These are phyloP conservation scores for Pitangus sulphuratus DNA, from an alignment of 2,797 vertebrate genomes.

Conservation along the genomic window DNA sequence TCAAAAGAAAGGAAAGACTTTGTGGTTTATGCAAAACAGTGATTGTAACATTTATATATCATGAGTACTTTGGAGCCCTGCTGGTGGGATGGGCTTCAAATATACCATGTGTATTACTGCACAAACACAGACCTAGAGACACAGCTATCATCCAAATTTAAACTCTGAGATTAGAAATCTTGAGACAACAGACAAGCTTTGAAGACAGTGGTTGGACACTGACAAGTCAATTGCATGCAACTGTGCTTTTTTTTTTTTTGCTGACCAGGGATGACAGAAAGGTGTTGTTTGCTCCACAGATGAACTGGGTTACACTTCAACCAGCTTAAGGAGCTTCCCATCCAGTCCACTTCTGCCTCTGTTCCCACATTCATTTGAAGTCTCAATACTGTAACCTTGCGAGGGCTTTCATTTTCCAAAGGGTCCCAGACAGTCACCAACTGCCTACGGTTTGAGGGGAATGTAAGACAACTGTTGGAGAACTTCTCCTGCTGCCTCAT, in stretches of 20 bases:
- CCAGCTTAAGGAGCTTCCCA: not conserved
- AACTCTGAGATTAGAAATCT: not conserved
- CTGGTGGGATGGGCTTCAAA: not conserved
- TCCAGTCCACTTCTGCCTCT: not conserved
- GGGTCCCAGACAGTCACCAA: not conserved
- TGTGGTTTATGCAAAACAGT: not conserved
- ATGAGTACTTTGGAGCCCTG: not conserved
- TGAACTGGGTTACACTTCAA: not conserved
- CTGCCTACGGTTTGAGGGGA: fast-evolving
- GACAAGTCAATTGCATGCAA: not conserved
- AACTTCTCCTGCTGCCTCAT: fast-evolving
- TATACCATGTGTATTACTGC: not conserved
- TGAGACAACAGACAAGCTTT: not conserved
- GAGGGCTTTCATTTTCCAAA: not conserved
- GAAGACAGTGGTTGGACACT: not conserved
- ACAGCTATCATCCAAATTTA: not conserved
- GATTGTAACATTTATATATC: not conserved
- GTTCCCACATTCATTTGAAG: not conserved
- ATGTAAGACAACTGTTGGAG: not conserved
- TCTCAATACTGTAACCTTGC: not conserved
- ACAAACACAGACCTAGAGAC: not conserved
- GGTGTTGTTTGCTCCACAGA: not conserved
- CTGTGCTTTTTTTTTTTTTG: not conserved
- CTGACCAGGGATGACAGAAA: not conserved
- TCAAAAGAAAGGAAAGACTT: constrained; percentile 48